These are phyloP conservation scores for Eucera pruinosa DNA, from an alignment of 2,888 invertebrate genomes.

Conservation along the genomic window DNA sequence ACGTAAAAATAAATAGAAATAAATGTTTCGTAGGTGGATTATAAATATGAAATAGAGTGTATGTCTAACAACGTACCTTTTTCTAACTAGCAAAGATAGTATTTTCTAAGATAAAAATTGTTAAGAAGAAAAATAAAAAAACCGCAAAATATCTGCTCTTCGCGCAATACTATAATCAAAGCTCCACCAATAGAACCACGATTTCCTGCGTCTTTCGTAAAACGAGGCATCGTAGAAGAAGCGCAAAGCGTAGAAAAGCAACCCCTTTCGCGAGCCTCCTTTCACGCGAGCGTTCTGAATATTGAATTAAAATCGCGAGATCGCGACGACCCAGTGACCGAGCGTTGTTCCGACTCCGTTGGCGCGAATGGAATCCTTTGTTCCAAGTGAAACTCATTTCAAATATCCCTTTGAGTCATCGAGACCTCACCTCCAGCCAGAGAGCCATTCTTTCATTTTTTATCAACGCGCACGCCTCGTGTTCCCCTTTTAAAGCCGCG, in stretches of 20 bases:
- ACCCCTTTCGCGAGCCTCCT: not conserved
- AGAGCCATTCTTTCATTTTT: slow-evolving; percentile 60
- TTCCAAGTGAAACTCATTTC: slow-evolving; percentile 63
- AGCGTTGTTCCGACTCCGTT: slow-evolving; percentile 13
- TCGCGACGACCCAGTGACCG: slow-evolving; percentile 56
- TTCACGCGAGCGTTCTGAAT: slow-evolving; percentile 39
- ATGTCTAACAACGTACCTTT: too few relatives aligned
- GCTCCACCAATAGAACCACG: not conserved
- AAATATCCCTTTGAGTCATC: slow-evolving; percentile 55
- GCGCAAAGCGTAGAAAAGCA: not conserved
- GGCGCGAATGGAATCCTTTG: slow-evolving; percentile 49
- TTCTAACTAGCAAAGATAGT: too few relatives aligned
- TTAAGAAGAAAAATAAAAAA: too few relatives aligned
- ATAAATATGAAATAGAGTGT: too few relatives aligned
- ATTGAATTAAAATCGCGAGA: slow-evolving; percentile 51
- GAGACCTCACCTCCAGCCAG: slow-evolving; percentile 42
- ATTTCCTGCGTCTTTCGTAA: not conserved
- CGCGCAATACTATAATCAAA: too few relatives aligned
- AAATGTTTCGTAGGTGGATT: too few relatives aligned
- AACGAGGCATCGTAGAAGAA: not conserved
- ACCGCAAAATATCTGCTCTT: too few relatives aligned
- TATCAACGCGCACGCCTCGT: slow-evolving; percentile 37
- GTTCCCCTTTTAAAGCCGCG: slow-evolving; percentile 32
- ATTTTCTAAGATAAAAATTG: too few relatives aligned
- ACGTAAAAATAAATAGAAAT: too few relatives aligned